These are phyloP conservation scores for Cephalopachus bancanus DNA, from an alignment of 2,797 vertebrate species.

Conservation along the genomic window DNA sequence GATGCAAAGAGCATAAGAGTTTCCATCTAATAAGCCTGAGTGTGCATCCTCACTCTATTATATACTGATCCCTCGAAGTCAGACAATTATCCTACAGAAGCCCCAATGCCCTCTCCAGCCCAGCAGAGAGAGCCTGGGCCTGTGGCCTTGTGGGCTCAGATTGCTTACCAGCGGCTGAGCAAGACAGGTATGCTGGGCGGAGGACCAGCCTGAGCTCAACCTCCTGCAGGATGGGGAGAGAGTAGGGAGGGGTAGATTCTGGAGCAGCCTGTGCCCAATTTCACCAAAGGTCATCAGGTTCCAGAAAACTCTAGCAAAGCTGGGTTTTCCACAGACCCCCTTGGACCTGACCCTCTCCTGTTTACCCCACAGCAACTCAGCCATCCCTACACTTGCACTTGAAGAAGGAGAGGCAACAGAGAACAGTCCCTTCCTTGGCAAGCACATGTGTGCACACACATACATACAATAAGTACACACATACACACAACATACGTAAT, in stretches of 20 bases:
- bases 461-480: accelerated
- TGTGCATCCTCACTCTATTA: accelerated
- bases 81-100: accelerated
- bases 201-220: not conserved
- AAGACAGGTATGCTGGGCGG: accelerated
- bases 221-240: accelerated
- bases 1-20: accelerated
- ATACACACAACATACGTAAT: not conserved
- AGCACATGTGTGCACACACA: not conserved
- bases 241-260: not conserved
- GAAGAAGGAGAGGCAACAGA: no score
- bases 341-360: not conserved
- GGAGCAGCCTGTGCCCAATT: no score
- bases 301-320: not conserved
- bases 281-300: no score
- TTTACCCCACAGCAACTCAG: no score
- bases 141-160: accelerated
- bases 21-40: no score
- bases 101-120: accelerated
- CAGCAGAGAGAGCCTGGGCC: accelerated
- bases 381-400: no score
- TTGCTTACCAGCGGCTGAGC: no score
- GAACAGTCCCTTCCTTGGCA: no score
- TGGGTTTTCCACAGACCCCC: no score
- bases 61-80: not conserved